Base-by-base conservation (phyloP, 2,113 vertebrate genomes). In the Myxocyprinus asiaticus region DNA sequence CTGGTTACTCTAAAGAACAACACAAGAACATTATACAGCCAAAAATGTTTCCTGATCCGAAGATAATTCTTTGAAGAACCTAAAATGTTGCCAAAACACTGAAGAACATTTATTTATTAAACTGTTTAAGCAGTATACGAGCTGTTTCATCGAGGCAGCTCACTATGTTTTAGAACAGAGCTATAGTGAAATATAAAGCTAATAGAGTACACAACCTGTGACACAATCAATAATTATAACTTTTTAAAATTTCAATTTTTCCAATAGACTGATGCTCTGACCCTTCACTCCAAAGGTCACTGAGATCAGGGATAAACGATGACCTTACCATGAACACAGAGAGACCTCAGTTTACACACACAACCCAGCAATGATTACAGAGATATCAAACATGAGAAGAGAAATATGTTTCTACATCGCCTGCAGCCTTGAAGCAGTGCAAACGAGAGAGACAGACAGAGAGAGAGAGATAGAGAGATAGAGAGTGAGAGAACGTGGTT, bases 381-480 rank as follows among this genome's bases (percentile, higher is more conserved):
- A 67, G 66, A 67, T 3, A 22, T 22, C 66, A 67, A 71, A 7
- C 48, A 69, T 6, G 14, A 72, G 53, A 44, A 58, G 8, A 58
- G 51, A 71, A 71, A 55, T 44, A n/a, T 0, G 22, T 42, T 69
- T 69, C 67, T 45, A 14, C n/a, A 43, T 45, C 5, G 53, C 53
- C 69, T 58, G 44, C 42, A 72, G 53, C 69, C 69, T 72, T 59
- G 42, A 58, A 71, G 9, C 53, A 14, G 45, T 63, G 45, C 6
- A 50, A 75, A 67, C 45, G 44, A 70, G 17, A 56, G 42, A 68
- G 53, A 55, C 4, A 51, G 6, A 51, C 4, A 51, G 4, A 64
- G 58, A 14, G 22, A 67, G 64, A 67, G 69, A 56, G 48, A 74
- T 4, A 72, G 43, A 73, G 42, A 78, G 22, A 63, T n/a, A 42